Evolutionary conservation across 2,888 invertebrate species (phyloP), one percentile per base, ranked within the genome.

Genomic region (Sinhomidia bicolor): DNA sequence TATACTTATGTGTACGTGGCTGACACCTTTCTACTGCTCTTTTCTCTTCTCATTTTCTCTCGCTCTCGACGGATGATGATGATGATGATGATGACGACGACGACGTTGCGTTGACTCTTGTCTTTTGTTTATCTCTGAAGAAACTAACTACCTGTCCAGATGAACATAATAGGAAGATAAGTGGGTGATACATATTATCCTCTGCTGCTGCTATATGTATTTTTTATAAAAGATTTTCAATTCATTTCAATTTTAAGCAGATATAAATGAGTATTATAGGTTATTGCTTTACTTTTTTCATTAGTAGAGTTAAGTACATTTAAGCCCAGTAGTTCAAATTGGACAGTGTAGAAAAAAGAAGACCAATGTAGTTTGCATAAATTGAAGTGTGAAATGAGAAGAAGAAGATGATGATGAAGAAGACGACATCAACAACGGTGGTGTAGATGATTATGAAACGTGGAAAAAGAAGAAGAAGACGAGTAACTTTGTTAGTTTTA

Each of bases 61-160:
- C n/a, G n/a, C n/a, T n/a, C n/a, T 68, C 36, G 41, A 68, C 3
- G 41, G 41, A 68, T 36, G 41, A 41, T 9, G 68, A 41, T 32
- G 57, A 60, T 47, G 41, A 7, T 60, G 62, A 23, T 23, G 23
- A 62, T 62, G 62, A 62, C 10, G n/a, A n/a, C n/a, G n/a, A n/a
- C n/a, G n/a, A n/a, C n/a, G n/a, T n/a, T n/a, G n/a, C n/a, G n/a
- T n/a, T n/a, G 23, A 41, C 47, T 84, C 85, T 65, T 41, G 51
- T 76, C 78, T 85, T 78, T 85, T 85, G 76, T 85, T 76, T 78
- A 85, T 85, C 85, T 51, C 29, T 85, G 41, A 78, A 85, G 85
- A 47, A 85, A 85, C 85, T 85, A 85, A 85, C 85, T 85, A 78
- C 78, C 85, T 85, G 85, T 85, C 85, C 78, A 36, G 78, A 65